Conservation (phyloP, 2,797 vertebrate species). For the Remorina albescens region DNA sequence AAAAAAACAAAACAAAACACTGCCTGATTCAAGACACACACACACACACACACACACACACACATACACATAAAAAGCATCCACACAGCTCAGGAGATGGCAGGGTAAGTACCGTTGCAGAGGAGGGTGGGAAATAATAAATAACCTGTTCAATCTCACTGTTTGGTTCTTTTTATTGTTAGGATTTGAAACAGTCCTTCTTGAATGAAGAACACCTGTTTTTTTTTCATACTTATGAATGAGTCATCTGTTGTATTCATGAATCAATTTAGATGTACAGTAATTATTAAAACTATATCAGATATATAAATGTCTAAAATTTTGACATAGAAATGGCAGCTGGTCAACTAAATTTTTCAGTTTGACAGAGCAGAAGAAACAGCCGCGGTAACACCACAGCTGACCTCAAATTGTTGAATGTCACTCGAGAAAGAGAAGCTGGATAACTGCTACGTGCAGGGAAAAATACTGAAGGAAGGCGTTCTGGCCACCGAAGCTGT, state of each 20-base stretch:
- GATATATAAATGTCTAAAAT: not conserved
- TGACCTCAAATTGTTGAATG: not conserved
- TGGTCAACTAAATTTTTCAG: not conserved
- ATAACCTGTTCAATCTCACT: conserved; percentile 2
- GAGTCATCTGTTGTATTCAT: not conserved
- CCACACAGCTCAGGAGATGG: conserved; percentile 44
- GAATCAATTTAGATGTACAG: not conserved
- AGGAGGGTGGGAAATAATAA: not conserved
- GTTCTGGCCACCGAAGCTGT: not conserved
- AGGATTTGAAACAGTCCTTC: not conserved
- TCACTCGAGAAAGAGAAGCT: not conserved
- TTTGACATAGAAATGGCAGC: not conserved
- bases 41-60: conserved; percentile 20
- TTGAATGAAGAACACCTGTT: not conserved
- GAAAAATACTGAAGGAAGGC: not conserved
- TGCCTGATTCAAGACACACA: conserved; percentile 7
- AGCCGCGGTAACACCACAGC: not conserved
- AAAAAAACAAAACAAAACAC: conserved; percentile 37
- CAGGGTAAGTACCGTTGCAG: conserved; percentile 1
- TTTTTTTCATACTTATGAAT: not conserved
- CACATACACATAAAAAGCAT: conserved; percentile 21
- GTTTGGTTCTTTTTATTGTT: not conserved
- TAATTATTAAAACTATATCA: not conserved
- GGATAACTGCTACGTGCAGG: not conserved
- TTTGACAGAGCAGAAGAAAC: not conserved